Evolutionary conservation across 2,888 invertebrate species (phyloP).

Genomic region (Sacculina carcini): DNA sequence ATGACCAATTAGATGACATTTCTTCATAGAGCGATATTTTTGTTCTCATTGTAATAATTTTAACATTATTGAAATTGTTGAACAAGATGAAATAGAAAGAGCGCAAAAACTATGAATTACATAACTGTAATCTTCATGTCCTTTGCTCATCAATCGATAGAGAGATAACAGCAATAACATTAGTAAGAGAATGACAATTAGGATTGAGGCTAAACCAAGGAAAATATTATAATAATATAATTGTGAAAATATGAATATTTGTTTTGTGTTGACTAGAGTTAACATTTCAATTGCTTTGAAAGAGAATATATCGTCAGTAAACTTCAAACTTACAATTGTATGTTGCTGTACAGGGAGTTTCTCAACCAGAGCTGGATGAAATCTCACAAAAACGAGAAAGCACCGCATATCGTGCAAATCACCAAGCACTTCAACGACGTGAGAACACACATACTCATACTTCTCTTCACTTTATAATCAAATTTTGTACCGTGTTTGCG

Average conservation of each 20-base stretch:
- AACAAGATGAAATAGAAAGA: too few species aligned
- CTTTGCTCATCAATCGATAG: background rate
- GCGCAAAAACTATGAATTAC: too few species aligned
- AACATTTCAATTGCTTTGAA: too few species aligned
- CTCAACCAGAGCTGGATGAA: conserved; percentile 75
- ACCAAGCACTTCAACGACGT: conserved; percentile 68
- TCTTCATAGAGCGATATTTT: too few species aligned
- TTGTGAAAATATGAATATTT: too few species aligned
- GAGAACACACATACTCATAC: conserved; percentile 12
- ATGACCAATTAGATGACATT: too few species aligned
- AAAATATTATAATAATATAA: background rate
- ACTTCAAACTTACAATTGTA: background rate
- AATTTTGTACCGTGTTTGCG: too few species aligned
- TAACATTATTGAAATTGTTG: too few species aligned
- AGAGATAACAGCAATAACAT: background rate
- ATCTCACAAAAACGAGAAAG: conserved; percentile 47
- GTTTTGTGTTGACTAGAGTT: too few species aligned
- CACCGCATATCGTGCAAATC: conserved; percentile 59
- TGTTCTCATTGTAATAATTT: too few species aligned
- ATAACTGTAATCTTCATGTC: too few species aligned
- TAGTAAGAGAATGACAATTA: background rate
- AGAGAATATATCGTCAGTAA: background rate
- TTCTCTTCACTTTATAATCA: too few species aligned
- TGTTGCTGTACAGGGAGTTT: conserved; percentile 38
- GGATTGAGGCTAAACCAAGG: background rate